phyloP scores from a whole-genome alignment of 2,888 invertebrate genomes.

The Suillia variegata region DNA sequence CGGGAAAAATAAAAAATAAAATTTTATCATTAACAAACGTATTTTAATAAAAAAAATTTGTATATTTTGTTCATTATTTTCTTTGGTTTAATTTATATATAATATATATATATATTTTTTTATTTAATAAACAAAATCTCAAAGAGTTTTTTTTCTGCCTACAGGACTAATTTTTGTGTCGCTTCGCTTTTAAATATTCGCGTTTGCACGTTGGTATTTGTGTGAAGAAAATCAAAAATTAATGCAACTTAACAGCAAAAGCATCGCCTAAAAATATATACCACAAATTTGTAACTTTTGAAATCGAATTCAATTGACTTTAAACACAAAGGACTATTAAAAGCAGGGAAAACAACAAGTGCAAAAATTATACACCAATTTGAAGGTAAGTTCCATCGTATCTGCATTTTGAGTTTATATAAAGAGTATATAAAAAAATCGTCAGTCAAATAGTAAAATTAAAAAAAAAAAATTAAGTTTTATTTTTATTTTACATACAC shows the following conservation, averaged over 20 bases:
- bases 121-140: constrained; percentile 33
- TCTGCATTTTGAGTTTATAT: too few relatives aligned
- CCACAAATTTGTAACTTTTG: constrained; percentile 36
- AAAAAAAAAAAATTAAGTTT: too few relatives aligned
- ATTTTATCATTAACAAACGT: background rate
- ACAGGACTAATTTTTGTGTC: too few relatives aligned
- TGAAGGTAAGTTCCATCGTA: background rate
- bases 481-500: too few relatives aligned
- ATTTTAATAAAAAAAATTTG: background rate
- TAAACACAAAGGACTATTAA: constrained; percentile 26
- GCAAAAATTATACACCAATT: constrained; percentile 17
- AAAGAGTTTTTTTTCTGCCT: constrained; percentile 34
- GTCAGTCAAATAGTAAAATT: too few relatives aligned
- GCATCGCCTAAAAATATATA: constrained; percentile 41
- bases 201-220: constrained; percentile 22
- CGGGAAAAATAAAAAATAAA: background rate
- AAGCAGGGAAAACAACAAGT: background rate
- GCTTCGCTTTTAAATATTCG: too few relatives aligned
- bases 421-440: too few relatives aligned
- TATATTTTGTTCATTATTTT: background rate
- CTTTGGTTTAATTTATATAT: background rate
- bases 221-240: background rate
- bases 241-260: background rate
- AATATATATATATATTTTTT: constrained; percentile 14
- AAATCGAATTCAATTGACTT: constrained; percentile 5